Conservation (phyloP, 2,113 vertebrate genomes). For the Potamarius usumacintae region DNA sequence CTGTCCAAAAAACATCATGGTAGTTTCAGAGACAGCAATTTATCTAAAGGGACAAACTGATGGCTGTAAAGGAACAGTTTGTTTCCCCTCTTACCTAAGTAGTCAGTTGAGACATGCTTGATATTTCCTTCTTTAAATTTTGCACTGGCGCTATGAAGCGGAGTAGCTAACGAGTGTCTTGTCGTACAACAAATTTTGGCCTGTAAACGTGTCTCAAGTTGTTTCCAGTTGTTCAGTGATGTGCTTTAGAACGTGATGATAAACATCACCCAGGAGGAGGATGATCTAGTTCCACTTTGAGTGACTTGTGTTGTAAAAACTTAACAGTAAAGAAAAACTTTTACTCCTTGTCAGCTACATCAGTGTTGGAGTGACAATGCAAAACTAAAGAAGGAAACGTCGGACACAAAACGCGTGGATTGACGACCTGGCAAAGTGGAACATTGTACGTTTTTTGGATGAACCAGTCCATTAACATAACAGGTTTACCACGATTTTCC, state of each 20-base stretch:
- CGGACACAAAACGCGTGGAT: background rate
- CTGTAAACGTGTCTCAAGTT: background rate
- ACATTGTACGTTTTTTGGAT: background rate
- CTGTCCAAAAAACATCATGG: background rate
- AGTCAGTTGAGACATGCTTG: background rate
- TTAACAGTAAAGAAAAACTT: background rate
- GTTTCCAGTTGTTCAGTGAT: background rate
- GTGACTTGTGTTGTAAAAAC: background rate
- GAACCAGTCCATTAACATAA: background rate
- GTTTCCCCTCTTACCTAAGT: background rate
- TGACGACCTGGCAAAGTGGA: background rate
- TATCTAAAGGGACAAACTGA: background rate
- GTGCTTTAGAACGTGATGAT: background rate
- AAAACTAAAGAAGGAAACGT: background rate
- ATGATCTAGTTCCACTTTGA: background rate
- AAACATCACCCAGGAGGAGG: background rate
- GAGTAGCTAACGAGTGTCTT: background rate
- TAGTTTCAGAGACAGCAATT: background rate
- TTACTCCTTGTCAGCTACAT: background rate
- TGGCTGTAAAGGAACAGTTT: background rate
- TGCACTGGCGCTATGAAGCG: background rate
- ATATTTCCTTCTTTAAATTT: background rate
- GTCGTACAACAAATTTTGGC: background rate
- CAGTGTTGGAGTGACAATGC: background rate
- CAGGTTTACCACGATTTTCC: background rate